Conservation (phyloP, 2,113 vertebrate species). For the Xiphophorus hellerii region DNA sequence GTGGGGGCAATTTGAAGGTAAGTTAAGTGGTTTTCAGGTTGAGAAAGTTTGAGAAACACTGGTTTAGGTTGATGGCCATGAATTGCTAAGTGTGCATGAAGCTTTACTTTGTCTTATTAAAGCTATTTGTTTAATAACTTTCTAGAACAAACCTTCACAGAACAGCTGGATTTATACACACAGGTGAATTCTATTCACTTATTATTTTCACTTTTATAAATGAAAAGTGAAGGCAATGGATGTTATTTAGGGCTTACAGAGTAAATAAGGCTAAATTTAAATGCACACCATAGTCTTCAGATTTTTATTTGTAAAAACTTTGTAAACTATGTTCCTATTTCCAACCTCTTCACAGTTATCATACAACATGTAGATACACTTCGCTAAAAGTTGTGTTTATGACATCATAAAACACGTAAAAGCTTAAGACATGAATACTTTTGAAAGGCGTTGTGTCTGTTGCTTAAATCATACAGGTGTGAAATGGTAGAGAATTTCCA, state of each 20-base stretch:
- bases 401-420: neutral
- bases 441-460: neutral
- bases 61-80: neutral
- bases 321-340: no score
- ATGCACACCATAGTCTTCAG: neutral
- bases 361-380: neutral
- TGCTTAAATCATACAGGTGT: constrained; percentile 18
- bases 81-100: no score
- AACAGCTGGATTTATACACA: neutral
- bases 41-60: no score
- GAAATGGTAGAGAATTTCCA: constrained; percentile 41
- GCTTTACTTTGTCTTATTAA: neutral
- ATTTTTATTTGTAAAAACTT: neutral
- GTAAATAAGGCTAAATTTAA: neutral
- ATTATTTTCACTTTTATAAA: no score
- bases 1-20: no score
- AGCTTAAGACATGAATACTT: neutral
- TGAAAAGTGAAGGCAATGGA: neutral
- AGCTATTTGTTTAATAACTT: neutral
- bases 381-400: neutral
- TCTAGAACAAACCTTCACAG: neutral
- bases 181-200: neutral
- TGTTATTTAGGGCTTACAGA: neutral
- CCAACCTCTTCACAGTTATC: neutral
- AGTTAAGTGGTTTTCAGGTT: no score